Percentiles rank a stretch among this genome's conserved stretches.
phyloP scores from a whole-genome alignment of 1,140 invertebrate genomes.

The Ceratitis capitata region DNA sequence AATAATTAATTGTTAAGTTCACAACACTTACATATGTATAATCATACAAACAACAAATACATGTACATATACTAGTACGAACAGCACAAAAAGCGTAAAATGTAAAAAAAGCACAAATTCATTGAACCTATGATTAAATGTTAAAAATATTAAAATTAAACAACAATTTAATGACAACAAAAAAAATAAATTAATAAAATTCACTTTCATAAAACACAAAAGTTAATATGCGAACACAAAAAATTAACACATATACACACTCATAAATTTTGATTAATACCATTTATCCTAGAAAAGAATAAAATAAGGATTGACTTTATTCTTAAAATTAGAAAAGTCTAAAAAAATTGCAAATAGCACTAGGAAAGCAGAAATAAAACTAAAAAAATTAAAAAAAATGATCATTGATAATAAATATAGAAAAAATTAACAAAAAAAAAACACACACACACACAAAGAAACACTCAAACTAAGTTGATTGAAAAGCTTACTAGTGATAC shows the following conservation, averaged over 20 bases:
- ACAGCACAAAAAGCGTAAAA: neutral
- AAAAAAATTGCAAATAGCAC: neutral
- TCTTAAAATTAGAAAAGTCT: neutral
- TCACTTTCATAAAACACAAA: too few species aligned
- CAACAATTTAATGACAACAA: neutral
- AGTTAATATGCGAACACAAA: neutral
- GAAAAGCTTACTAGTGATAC: constrained; percentile 31
- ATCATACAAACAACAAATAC: neutral
- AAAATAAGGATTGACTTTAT: neutral
- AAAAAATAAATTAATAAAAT: neutral
- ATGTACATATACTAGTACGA: too few species aligned
- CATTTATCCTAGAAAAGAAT: neutral
- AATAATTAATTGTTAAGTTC: neutral
- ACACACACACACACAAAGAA: neutral
- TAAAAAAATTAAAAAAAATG: neutral
- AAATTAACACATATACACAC: neutral
- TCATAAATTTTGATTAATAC: neutral
- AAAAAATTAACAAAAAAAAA: neutral
- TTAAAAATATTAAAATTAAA: neutral
- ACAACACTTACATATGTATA: neutral
- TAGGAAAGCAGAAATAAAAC: too few species aligned
- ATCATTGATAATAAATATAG: neutral
- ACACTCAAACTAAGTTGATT: neutral
- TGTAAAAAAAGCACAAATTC: neutral
- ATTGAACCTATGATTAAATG: neutral